phyloP scores from a whole-genome alignment of 2,888 invertebrate species.

The Pyrochroa serraticornis region DNA sequence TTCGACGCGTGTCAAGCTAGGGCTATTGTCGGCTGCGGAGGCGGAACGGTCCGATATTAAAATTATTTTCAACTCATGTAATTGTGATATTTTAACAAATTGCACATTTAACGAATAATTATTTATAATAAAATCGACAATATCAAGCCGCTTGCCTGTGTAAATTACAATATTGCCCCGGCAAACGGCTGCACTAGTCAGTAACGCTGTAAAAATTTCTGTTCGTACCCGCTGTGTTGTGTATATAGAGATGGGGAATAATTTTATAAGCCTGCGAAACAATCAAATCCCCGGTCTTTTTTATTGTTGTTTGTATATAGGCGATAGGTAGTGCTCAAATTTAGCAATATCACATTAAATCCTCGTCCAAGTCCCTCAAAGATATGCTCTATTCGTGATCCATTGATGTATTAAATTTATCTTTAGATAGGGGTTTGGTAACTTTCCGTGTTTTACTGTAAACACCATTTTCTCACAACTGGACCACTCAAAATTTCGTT shows the following conservation, averaged over 20 bases:
- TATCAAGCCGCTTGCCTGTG: conserved; percentile 9
- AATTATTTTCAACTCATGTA: conserved; percentile 7
- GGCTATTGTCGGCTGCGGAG: conserved; percentile 13
- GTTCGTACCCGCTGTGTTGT: not conserved
- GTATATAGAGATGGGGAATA: conserved; percentile 21
- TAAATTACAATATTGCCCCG: conserved; percentile 13
- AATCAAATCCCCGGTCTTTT: conserved; percentile 24
- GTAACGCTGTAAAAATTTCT: not conserved
- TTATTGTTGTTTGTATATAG: conserved; percentile 18
- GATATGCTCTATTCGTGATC: too few species aligned
- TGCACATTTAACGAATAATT: not conserved
- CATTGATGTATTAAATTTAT: too few species aligned
- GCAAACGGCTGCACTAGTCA: too few species aligned
- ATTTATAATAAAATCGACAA: conserved; percentile 22
- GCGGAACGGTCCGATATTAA: conserved; percentile 6
- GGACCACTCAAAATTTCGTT: too few species aligned
- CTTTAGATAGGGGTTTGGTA: too few species aligned
- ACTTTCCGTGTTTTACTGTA: too few species aligned
- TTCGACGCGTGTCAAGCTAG: not conserved
- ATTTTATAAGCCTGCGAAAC: conserved; percentile 17
- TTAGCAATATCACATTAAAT: conserved; percentile 17
- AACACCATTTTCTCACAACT: too few species aligned
- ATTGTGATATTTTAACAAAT: conserved; percentile 24
- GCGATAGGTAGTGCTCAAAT: conserved; percentile 24
- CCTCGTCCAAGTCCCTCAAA: conserved; percentile 1